Evolutionary conservation across 2,888 invertebrate genomes (phyloP).

Genomic region (Drosophila falleni): DNA sequence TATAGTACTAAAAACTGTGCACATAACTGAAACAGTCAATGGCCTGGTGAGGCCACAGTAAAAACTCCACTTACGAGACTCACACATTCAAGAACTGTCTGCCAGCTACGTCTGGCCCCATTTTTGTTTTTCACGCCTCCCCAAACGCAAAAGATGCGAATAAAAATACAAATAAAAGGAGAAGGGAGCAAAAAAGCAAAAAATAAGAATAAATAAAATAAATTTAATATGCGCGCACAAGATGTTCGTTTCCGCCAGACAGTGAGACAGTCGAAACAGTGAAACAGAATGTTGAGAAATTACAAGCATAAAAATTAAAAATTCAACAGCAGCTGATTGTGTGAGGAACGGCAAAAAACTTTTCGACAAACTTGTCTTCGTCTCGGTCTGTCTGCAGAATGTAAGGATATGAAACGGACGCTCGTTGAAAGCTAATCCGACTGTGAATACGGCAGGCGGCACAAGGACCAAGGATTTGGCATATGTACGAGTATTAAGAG

Average conservation of each 20-base stretch:
- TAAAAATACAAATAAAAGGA: constrained; percentile 25
- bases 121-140: constrained; percentile 61
- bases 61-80: constrained; percentile 48
- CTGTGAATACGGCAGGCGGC: constrained; percentile 44
- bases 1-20: constrained; percentile 22
- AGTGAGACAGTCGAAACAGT: constrained; percentile 26
- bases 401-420: constrained; percentile 37
- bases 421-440: constrained; percentile 61
- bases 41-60: constrained; percentile 45
- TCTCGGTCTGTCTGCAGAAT: not conserved
- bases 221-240: constrained; percentile 78
- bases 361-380: constrained; percentile 35
- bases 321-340: constrained; percentile 80
- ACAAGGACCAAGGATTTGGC: constrained; percentile 22
- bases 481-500: constrained; percentile 23
- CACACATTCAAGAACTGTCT: constrained; percentile 43
- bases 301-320: constrained; percentile 82
- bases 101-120: constrained; percentile 8
- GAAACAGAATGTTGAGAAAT: constrained; percentile 72
- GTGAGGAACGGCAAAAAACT: constrained; percentile 25
- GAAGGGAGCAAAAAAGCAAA: constrained; percentile 16
- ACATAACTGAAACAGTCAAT: constrained; percentile 52
- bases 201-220: constrained; percentile 58
- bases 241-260: constrained; percentile 60
- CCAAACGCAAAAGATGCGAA: constrained; percentile 49